Conservation (phyloP, 2,888 invertebrate species). For the Ecliptopera silaceata region DNA sequence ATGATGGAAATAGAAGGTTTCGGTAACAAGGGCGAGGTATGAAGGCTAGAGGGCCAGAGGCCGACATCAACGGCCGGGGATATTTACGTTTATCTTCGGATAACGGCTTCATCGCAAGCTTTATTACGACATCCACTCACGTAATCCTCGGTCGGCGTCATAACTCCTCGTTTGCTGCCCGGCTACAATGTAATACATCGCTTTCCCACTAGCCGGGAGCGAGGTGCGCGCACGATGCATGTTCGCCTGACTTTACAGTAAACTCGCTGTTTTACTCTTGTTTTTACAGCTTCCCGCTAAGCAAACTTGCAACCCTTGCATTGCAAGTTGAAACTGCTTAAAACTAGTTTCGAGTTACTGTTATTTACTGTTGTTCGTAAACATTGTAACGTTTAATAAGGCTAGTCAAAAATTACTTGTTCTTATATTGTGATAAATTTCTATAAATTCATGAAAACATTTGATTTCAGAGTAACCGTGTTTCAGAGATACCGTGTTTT, state of each 20-base stretch:
- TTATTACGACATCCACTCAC: constrained; percentile 83
- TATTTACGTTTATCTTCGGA: constrained; percentile 83
- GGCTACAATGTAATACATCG: constrained; percentile 76
- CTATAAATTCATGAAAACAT: no score
- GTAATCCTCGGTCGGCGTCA: constrained; percentile 81
- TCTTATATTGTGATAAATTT: no score
- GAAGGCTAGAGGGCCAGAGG: constrained; percentile 49
- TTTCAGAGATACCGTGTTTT: no score
- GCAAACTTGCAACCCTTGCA: constrained; percentile 14
- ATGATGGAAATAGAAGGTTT: constrained; percentile 43
- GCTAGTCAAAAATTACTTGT: no score
- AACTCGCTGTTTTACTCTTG: constrained; percentile 30
- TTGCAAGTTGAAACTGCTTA: constrained; percentile 1
- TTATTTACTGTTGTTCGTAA: constrained; percentile 11
- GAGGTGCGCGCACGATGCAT: constrained; percentile 52
- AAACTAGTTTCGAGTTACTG: constrained; percentile 14
- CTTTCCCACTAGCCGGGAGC: constrained; percentile 59
- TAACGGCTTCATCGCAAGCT: constrained; percentile 83
- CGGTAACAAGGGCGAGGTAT: constrained; percentile 14
- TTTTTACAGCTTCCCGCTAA: constrained; percentile 27
- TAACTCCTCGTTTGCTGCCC: constrained; percentile 80
- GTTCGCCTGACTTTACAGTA: constrained; percentile 41
- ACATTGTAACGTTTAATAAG: neutral
- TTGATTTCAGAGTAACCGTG: no score
- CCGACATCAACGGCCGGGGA: constrained; percentile 72